These are phyloP conservation scores for Egretta garzetta DNA, from an alignment of 2,113 vertebrate species.

Conservation along the genomic window DNA sequence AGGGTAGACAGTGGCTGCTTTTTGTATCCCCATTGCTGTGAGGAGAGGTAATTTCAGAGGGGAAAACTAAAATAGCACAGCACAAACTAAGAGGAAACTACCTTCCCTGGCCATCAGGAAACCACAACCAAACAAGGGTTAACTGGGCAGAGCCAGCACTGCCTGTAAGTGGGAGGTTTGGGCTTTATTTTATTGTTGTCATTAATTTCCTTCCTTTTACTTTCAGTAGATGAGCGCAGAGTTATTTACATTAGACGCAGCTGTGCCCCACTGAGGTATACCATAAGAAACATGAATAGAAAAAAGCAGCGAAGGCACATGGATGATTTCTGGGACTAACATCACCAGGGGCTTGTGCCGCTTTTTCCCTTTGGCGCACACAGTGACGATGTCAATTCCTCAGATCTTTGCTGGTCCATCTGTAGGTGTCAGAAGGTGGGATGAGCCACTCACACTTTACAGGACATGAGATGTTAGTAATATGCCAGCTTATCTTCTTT, in stretches of 20 bases:
- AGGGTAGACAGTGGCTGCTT: background rate
- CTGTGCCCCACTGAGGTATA: background rate
- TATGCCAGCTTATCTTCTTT: background rate
- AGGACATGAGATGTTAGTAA: background rate
- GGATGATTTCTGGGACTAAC: background rate
- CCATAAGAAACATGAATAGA: background rate
- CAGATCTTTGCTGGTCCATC: background rate
- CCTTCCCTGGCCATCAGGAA: background rate
- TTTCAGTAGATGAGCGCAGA: slow-evolving; percentile 15
- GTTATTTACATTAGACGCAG: slow-evolving; percentile 18
- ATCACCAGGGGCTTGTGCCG: background rate
- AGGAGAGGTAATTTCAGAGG: background rate
- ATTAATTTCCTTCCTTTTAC: slow-evolving; percentile 60
- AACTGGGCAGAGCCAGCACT: slow-evolving; percentile 2
- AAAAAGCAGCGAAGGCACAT: background rate
- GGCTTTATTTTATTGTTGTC: slow-evolving; percentile 35
- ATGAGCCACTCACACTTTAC: background rate
- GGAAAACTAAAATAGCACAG: background rate
- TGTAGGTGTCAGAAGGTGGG: background rate
- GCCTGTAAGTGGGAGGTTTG: slow-evolving; percentile 1
- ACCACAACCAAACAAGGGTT: slow-evolving; percentile 36
- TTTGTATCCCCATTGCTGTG: background rate
- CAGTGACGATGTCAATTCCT: rapidly evolving
- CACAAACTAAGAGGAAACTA: background rate
- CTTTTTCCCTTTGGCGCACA: background rate